Percentiles rank a stretch among this genome's conserved stretches.
Conservation (phyloP, 2,888 invertebrate genomes). For the Zygothrica quintamaculata region DNA sequence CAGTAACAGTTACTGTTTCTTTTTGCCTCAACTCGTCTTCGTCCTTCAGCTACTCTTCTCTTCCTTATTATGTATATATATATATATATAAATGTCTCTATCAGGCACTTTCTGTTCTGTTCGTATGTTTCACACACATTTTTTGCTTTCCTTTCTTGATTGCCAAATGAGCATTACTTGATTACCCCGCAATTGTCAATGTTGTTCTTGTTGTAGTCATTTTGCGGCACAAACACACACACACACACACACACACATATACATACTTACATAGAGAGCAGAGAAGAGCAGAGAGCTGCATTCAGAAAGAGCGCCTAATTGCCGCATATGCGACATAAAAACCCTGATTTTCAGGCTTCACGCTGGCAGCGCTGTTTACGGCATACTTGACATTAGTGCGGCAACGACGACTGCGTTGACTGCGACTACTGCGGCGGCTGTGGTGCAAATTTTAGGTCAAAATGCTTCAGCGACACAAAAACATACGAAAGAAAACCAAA, state of each 20-base stretch:
- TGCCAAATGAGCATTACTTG: conserved; percentile 80
- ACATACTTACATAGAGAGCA: not conserved
- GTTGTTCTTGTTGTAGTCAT: conserved; percentile 56
- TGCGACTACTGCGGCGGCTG: conserved; percentile 21
- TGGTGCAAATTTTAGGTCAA: conserved; percentile 73
- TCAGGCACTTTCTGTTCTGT: conserved; percentile 36
- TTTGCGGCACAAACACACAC: conserved; percentile 43
- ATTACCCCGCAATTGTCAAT: conserved; percentile 77
- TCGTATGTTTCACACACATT: conserved; percentile 27
- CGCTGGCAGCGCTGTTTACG: conserved; percentile 46
- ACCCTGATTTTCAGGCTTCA: conserved; percentile 50
- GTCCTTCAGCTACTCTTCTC: not conserved
- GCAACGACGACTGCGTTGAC: conserved; percentile 20
- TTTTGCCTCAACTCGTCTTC: not conserved
- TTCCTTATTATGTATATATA: no score
- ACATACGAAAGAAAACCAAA: conserved; percentile 23
- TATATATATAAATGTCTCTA: no score
- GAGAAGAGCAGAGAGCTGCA: not conserved
- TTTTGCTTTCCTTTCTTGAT: conserved; percentile 43
- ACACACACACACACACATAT: conserved; percentile 18
- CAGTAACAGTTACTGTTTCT: not conserved
- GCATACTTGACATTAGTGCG: conserved; percentile 73
- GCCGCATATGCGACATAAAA: conserved; percentile 67
- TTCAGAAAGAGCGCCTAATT: conserved; percentile 59
- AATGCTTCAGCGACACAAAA: conserved; percentile 54